phyloP scores from a whole-genome alignment of 2,888 invertebrate genomes.

The Calameuta idolon region DNA sequence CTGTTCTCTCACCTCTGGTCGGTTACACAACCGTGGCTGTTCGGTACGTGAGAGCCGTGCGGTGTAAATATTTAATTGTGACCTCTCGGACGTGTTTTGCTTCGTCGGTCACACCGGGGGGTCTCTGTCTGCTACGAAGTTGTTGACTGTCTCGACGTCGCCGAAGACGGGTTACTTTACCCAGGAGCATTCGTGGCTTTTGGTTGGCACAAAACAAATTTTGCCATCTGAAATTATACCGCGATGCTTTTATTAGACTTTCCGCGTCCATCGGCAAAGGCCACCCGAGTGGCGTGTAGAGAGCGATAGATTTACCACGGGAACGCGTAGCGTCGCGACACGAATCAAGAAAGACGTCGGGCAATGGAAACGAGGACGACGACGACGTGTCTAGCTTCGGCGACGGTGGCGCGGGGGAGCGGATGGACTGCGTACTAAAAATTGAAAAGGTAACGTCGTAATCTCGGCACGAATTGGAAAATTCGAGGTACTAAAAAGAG shows the following conservation, averaged over 20 bases:
- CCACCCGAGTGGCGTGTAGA: not conserved
- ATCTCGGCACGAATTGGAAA: not conserved
- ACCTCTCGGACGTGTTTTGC: not conserved
- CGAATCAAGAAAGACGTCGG: not conserved
- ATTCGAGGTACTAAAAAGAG: not conserved
- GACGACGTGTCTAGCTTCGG: not conserved
- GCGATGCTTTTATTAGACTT: constrained; percentile 3
- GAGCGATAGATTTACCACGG: not conserved
- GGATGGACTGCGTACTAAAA: not conserved
- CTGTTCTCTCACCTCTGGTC: not conserved
- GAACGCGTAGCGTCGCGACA: not conserved
- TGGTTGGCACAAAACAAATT: constrained; percentile 4
- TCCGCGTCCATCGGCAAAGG: not conserved
- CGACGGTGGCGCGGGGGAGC: not conserved
- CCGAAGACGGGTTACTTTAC: not conserved
- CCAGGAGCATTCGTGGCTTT: not conserved
- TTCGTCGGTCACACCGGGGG: not conserved
- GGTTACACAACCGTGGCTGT: not conserved
- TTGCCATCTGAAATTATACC: constrained; percentile 9
- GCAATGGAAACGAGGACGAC: not conserved
- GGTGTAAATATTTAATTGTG: not conserved
- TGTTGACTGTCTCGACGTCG: not conserved
- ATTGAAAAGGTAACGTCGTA: not conserved
- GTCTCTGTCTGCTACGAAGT: not conserved
- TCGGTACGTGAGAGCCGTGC: not conserved